Conservation (phyloP, 2,113 vertebrate genomes). For the Zapus hudsonius region DNA sequence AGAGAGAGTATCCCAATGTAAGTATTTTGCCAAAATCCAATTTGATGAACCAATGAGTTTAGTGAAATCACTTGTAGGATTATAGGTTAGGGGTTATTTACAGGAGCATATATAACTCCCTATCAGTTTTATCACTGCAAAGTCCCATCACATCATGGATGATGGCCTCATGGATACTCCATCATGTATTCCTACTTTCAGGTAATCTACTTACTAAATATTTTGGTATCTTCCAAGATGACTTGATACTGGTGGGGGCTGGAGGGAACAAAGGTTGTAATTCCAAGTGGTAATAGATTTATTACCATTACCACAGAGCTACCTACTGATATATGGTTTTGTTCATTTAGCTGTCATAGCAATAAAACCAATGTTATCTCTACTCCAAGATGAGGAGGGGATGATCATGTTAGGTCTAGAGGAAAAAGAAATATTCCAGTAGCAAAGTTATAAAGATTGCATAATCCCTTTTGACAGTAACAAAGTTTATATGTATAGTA, state of each 20-base stretch:
- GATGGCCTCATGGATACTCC: not conserved
- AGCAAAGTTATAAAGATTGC: not conserved
- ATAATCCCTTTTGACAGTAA: not conserved
- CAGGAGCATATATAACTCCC: too few species aligned
- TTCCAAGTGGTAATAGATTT: not conserved
- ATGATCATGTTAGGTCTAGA: not conserved
- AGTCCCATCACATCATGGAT: not conserved
- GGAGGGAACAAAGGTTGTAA: not conserved
- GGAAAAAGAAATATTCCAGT: too few species aligned
- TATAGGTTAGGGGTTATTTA: too few species aligned
- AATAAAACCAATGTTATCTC: not conserved
- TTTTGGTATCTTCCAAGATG: not conserved
- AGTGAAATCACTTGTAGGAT: too few species aligned
- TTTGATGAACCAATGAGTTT: too few species aligned
- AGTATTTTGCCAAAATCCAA: too few species aligned
- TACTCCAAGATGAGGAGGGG: too few species aligned
- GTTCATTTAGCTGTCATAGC: not conserved
- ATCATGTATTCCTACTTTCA: not conserved
- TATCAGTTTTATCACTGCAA: not conserved
- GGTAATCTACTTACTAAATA: not conserved
- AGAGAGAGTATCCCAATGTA: too few species aligned
- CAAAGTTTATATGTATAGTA: not conserved
- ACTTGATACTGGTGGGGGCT: not conserved
- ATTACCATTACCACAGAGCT: not conserved
- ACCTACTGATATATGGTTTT: too few species aligned